These are phyloP conservation scores for Microtus pennsylvanicus DNA, from an alignment of 2,113 vertebrate genomes.

Conservation along the genomic window DNA sequence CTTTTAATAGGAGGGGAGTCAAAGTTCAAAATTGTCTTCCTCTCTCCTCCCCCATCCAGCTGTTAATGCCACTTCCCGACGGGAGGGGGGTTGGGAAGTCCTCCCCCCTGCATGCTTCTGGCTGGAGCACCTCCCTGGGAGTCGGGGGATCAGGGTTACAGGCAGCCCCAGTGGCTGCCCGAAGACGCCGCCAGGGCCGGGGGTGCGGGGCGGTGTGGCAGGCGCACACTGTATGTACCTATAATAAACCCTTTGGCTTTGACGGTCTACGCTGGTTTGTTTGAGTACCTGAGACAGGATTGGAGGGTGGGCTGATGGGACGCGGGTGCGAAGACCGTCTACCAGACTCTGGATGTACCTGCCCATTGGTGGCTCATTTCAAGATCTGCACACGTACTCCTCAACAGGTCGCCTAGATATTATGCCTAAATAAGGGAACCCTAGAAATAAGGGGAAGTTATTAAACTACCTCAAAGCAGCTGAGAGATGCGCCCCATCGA, in stretches of 20 bases:
- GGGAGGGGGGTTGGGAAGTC: constrained; percentile 56
- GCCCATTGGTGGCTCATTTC: neutral
- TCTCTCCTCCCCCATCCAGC: constrained; percentile 59
- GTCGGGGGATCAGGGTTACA: neutral
- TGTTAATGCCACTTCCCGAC: constrained; percentile 62
- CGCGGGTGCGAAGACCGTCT: neutral
- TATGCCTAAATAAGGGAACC: neutral
- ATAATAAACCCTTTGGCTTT: constrained; percentile 82
- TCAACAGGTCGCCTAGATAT: neutral
- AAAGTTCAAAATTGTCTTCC: constrained; percentile 74
- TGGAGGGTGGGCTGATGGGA: neutral
- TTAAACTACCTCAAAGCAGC: constrained; percentile 33
- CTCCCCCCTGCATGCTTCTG: constrained; percentile 75
- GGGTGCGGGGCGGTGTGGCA: constrained; percentile 70
- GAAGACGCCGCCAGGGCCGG: constrained; percentile 49
- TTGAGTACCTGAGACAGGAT: neutral
- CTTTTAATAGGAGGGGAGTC: constrained; percentile 77
- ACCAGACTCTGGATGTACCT: neutral
- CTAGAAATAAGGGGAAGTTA: neutral
- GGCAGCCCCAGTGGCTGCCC: constrained; percentile 35
- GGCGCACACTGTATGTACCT: constrained; percentile 80
- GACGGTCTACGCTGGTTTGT: constrained; percentile 63
- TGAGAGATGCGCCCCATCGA: neutral
- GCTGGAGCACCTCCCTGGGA: constrained; percentile 70
- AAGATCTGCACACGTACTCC: neutral